These are phyloP conservation scores for Eurystomus gularis DNA, from an alignment of 2,113 vertebrate species.

Conservation along the genomic window DNA sequence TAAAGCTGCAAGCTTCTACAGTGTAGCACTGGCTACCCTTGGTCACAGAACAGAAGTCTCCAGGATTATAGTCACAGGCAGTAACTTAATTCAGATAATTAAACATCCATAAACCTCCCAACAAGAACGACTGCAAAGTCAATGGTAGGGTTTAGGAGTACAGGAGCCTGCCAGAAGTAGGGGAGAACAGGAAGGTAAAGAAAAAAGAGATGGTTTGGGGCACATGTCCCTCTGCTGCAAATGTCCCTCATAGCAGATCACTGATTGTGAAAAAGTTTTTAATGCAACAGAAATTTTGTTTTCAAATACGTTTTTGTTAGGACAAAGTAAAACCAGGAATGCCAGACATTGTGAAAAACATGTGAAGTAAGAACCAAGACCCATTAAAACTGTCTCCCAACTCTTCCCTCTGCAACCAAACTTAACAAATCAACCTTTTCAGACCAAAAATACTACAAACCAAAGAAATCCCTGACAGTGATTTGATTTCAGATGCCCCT, in stretches of 20 bases:
- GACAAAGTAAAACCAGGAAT: background rate
- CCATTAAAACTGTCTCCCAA: background rate
- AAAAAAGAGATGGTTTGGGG: background rate
- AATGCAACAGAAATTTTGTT: background rate
- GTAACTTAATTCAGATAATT: background rate
- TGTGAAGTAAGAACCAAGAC: background rate
- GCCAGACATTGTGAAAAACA: background rate
- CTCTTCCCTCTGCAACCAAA: background rate
- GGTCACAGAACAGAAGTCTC: background rate
- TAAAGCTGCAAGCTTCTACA: background rate
- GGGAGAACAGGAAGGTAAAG: background rate
- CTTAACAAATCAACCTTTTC: background rate
- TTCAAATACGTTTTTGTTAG: background rate
- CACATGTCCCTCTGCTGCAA: rapidly evolving
- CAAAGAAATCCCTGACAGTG: background rate
- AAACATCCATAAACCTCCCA: slow-evolving; percentile 2
- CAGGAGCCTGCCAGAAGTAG: background rate
- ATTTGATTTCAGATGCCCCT: rapidly evolving
- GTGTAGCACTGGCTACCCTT: background rate
- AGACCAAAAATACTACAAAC: background rate
- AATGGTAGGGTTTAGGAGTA: background rate
- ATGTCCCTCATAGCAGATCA: background rate
- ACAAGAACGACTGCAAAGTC: background rate
- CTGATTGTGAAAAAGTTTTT: background rate
- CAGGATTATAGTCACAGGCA: background rate